Evolutionary conservation across 2,113 vertebrate genomes (phyloP).

Genomic region (Eretmochelys imbricata): DNA sequence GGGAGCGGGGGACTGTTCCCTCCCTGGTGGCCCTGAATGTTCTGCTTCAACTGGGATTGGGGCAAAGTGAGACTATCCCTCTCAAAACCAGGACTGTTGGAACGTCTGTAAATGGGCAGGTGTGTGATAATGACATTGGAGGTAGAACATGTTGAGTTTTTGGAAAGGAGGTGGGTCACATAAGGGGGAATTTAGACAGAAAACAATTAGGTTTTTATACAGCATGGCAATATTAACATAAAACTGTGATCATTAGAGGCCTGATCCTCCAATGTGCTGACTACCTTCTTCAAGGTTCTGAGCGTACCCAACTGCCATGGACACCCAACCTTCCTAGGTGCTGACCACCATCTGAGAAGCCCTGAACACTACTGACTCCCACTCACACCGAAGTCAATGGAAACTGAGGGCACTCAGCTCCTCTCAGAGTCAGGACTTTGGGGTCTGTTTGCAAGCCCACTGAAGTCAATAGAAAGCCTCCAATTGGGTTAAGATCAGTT

Average conservation of each 20-base stretch:
- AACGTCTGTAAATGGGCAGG: background rate
- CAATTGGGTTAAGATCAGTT: background rate
- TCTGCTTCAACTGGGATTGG: background rate
- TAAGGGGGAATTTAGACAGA: conserved; percentile 58
- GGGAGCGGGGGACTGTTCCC: background rate
- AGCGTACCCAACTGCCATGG: background rate
- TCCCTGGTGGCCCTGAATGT: background rate
- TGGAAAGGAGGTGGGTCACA: conserved; percentile 65
- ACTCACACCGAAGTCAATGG: background rate
- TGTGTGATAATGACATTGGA: conserved; percentile 51
- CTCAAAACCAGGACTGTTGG: background rate
- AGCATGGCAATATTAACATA: conserved; percentile 56
- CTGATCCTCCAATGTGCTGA: background rate
- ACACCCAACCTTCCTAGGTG: background rate
- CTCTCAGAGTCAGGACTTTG: background rate
- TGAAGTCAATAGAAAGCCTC: background rate
- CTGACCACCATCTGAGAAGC: background rate
- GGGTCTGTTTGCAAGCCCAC: background rate
- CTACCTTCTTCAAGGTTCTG: background rate
- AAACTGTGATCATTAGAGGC: conserved; percentile 26
- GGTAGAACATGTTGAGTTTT: conserved; percentile 59
- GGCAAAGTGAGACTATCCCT: background rate
- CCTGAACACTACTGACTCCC: background rate
- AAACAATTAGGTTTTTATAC: conserved; percentile 54
- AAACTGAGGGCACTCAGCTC: background rate